Conservation (phyloP, 2,888 invertebrate genomes). For the Morpho achilles region DNA sequence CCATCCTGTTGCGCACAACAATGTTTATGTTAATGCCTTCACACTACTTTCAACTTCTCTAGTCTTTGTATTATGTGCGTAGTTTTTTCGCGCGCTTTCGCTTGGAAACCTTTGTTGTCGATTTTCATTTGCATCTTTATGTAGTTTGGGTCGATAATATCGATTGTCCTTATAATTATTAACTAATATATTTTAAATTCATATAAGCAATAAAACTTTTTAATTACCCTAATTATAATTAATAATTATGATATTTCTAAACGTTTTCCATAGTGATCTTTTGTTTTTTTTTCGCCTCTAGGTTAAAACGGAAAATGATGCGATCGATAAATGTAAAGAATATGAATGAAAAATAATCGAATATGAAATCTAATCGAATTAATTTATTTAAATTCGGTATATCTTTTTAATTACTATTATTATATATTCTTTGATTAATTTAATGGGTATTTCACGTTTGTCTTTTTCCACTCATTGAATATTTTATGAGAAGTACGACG, state of each 20-base stretch:
- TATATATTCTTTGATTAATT: background rate
- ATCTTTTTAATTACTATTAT: background rate
- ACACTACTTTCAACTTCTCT: conserved; percentile 30
- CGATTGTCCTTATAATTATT: background rate
- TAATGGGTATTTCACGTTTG: background rate
- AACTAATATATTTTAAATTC: background rate
- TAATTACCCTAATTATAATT: too few relatives aligned
- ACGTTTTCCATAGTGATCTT: too few relatives aligned
- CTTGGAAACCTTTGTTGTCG: conserved; percentile 17
- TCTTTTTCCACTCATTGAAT: conserved; percentile 10
- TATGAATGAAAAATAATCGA: background rate
- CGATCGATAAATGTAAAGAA: background rate
- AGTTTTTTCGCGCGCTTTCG: conserved; percentile 34
- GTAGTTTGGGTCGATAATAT: background rate
- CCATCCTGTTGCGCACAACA: conserved; percentile 73
- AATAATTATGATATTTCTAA: too few relatives aligned
- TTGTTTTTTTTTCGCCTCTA: too few relatives aligned
- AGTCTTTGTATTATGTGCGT: conserved; percentile 29
- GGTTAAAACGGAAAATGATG: too few relatives aligned
- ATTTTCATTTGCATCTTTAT: conserved; percentile 9
- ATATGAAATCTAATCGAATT: background rate
- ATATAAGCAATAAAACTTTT: background rate
- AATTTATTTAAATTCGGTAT: too few relatives aligned
- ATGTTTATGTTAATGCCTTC: conserved; percentile 53
- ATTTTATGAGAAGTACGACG: conserved; percentile 15